Evolutionary conservation across 2,797 vertebrate species (phyloP).

Genomic region (Chrosomus eos): DNA sequence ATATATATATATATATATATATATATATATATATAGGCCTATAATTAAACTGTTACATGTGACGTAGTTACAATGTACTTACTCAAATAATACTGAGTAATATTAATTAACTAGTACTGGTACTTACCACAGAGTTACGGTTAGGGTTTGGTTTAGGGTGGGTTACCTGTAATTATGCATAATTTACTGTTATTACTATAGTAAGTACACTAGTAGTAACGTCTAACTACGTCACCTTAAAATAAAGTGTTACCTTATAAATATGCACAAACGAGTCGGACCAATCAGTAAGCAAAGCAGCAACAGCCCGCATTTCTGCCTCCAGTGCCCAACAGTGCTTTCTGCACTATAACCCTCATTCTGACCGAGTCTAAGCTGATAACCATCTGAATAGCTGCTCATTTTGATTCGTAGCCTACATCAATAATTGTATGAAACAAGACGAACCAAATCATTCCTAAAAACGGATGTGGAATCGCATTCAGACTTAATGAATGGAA

Average conservation of each 20-base stretch:
- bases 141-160: too few species aligned
- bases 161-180: too few species aligned
- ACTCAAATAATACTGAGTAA: background rate
- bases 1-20: too few species aligned
- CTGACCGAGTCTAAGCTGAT: background rate
- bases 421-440: background rate
- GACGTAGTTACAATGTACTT: background rate
- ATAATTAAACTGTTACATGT: too few species aligned
- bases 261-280: background rate
- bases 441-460: background rate
- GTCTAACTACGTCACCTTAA: too few species aligned
- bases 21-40: too few species aligned
- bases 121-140: too few species aligned
- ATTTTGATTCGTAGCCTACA: background rate
- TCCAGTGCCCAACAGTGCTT: background rate
- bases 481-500: background rate
- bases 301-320: constrained; percentile 44
- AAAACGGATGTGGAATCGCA: background rate
- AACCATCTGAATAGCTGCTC: background rate
- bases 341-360: constrained; percentile 9
- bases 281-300: constrained; percentile 24
- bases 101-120: background rate
- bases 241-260: background rate
- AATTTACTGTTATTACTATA: background rate
- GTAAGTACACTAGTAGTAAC: background rate